Conservation (phyloP, 2,797 vertebrate species). For the Iguana delicatissima region DNA sequence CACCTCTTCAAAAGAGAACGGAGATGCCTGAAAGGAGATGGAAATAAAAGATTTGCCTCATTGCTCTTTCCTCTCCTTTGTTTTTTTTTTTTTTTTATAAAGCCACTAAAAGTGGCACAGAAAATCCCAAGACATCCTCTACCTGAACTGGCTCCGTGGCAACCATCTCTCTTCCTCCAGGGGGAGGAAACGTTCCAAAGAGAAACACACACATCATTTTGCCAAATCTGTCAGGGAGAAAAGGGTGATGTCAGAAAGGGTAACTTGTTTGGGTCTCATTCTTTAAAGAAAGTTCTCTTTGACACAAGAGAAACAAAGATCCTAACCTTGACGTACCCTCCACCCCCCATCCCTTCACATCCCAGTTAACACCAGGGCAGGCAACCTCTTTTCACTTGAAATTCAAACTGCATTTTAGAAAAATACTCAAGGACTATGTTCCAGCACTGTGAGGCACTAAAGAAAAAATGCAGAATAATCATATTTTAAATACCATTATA, state of each 20-base stretch:
- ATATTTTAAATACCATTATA: no score
- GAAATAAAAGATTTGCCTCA: background rate
- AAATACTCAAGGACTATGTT: no score
- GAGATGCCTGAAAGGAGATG: slow-evolving; percentile 49
- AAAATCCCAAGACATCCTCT: background rate
- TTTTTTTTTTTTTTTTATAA: background rate
- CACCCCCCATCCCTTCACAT: background rate
- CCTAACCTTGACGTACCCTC: background rate
- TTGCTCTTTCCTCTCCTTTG: background rate
- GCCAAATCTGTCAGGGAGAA: slow-evolving; percentile 39
- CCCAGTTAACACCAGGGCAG: background rate
- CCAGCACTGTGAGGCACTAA: no score
- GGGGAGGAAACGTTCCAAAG: slow-evolving; percentile 28
- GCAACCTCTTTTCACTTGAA: no score
- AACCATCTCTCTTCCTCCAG: slow-evolving; percentile 27
- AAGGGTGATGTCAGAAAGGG: background rate
- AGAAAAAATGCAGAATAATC: no score
- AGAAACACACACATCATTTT: slow-evolving; percentile 47
- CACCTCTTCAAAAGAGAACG: slow-evolving; percentile 70
- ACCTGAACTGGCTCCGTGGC: slow-evolving; percentile 19
- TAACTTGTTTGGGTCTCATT: background rate
- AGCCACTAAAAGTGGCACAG: background rate
- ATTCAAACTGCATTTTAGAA: no score
- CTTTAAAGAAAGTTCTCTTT: background rate
- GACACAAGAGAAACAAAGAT: no score